Evolutionary conservation across 35 echinoderm and acorn worm species (phyloP).

Genomic region (Amphiura filiformis): DNA sequence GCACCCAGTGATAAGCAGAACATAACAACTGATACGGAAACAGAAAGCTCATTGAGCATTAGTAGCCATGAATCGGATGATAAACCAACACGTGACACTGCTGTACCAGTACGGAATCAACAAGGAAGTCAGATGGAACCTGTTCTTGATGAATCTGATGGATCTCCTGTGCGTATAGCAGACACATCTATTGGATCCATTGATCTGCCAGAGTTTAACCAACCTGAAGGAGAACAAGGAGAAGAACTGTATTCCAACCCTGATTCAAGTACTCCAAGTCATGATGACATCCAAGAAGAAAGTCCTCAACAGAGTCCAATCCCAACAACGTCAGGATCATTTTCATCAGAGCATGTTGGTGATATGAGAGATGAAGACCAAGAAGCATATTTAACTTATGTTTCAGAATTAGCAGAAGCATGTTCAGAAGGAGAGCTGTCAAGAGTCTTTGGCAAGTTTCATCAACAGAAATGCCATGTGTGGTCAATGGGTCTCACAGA

Average conservation of each 20-base stretch:
- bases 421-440: slow-evolving; percentile 67
- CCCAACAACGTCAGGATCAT: background rate
- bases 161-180: background rate
- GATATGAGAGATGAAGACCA: slow-evolving; percentile 14
- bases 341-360: background rate
- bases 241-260: background rate
- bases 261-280: background rate
- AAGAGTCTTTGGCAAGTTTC: slow-evolving; percentile 53
- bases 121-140: too few species aligned
- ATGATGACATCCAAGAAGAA: background rate
- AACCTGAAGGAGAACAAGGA: background rate
- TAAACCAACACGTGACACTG: background rate
- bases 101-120: background rate
- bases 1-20: background rate
- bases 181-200: background rate
- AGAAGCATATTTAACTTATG: slow-evolving; percentile 73
- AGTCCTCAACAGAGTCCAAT: background rate
- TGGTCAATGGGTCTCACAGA: slow-evolving; percentile 54
- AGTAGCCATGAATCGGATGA: background rate
- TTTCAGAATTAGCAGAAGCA: slow-evolving; percentile 62
- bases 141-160: background rate
- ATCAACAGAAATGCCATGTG: slow-evolving; percentile 83
- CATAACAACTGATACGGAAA: background rate
- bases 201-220: background rate
- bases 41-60: background rate